Evolutionary conservation across 2,888 invertebrate species (phyloP).

Genomic region (Anthoptus insignis): DNA sequence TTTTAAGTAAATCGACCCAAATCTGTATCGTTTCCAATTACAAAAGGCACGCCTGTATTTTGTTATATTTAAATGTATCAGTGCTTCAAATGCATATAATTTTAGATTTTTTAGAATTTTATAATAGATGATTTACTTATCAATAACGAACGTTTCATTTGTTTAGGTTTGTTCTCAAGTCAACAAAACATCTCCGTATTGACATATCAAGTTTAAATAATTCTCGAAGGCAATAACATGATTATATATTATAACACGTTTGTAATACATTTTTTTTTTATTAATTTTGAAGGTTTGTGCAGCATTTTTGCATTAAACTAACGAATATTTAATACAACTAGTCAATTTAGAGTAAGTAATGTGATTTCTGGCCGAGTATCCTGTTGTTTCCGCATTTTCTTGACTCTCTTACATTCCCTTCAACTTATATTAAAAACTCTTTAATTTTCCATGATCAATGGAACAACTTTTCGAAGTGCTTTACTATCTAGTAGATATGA

Average conservation of each 20-base stretch:
- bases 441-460: slow-evolving; percentile 66
- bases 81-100: slow-evolving; percentile 52
- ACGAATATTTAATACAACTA: slow-evolving; percentile 51
- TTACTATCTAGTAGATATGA: slow-evolving; percentile 85
- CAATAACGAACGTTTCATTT: slow-evolving; percentile 32
- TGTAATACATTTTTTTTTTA: neutral
- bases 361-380: slow-evolving; percentile 31
- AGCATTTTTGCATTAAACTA: slow-evolving; percentile 15
- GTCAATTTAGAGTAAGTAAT: slow-evolving; percentile 80
- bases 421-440: slow-evolving; percentile 16
- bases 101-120: slow-evolving; percentile 23
- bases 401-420: slow-evolving; percentile 13
- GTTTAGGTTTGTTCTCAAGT: slow-evolving; percentile 18
- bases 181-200: slow-evolving; percentile 60
- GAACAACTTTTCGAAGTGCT: slow-evolving; percentile 85
- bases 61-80: slow-evolving; percentile 55
- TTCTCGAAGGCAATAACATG: slow-evolving; percentile 74
- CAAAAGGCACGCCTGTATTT: neutral
- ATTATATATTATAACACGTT: slow-evolving; percentile 8
- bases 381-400: slow-evolving; percentile 26
- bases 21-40: too few species aligned
- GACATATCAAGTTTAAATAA: slow-evolving; percentile 78
- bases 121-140: slow-evolving; percentile 23
- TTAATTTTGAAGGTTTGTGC: slow-evolving; percentile 14
- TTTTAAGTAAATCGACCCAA: too few species aligned